These are phyloP conservation scores for Harpagoxenus sublaevis DNA, from an alignment of 2,888 invertebrate genomes.

Conservation along the genomic window DNA sequence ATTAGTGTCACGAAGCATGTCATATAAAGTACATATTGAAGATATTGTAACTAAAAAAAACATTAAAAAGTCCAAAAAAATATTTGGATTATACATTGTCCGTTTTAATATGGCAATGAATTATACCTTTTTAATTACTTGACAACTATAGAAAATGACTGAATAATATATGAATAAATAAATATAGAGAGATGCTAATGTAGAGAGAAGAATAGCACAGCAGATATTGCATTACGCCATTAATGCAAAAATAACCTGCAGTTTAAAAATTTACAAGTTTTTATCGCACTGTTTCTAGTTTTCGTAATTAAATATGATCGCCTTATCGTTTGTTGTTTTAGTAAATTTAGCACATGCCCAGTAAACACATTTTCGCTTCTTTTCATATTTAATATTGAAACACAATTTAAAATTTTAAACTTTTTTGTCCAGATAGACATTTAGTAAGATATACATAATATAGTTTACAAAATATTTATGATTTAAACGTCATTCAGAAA, in stretches of 20 bases:
- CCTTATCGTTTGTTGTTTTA: neutral
- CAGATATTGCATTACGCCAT: neutral
- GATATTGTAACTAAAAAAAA: neutral
- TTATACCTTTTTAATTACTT: neutral
- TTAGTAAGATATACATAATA: neutral
- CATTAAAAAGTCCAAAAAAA: neutral
- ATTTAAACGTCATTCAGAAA: neutral
- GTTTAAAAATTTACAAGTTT: constrained; percentile 7
- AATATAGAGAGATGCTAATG: neutral
- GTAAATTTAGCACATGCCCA: neutral
- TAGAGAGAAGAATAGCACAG: neutral
- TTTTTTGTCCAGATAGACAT: neutral
- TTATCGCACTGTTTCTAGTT: neutral
- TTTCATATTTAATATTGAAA: constrained; percentile 10
- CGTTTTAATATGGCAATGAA: neutral
- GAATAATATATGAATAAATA: constrained; percentile 16
- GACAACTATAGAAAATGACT: neutral
- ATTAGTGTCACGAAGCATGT: constrained; percentile 27
- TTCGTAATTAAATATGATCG: neutral
- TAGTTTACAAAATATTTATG: too few species aligned
- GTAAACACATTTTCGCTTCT: neutral
- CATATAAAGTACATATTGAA: neutral
- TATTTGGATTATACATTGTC: neutral
- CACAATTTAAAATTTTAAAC: neutral
- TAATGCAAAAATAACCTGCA: constrained; percentile 14